Evolutionary conservation across 2,888 invertebrate genomes (phyloP).

Genomic region (Orthosia gracilis): DNA sequence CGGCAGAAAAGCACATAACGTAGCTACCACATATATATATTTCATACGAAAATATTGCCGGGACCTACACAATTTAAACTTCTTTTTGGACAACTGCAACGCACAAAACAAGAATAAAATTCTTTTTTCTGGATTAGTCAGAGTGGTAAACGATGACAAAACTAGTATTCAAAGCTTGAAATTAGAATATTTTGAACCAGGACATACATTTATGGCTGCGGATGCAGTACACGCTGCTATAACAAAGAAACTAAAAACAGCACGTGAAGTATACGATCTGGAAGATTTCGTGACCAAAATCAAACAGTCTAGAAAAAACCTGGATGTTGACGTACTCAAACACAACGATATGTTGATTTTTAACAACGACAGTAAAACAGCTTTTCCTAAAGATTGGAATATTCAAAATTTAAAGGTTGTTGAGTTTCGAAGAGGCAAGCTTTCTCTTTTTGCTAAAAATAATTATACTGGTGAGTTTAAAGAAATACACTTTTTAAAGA

Average conservation of each 20-base stretch:
- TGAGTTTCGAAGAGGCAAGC: slow-evolving; percentile 15
- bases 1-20: slow-evolving; percentile 9
- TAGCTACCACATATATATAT: slow-evolving; percentile 32
- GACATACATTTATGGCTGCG: slow-evolving; percentile 60
- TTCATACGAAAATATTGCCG: no score
- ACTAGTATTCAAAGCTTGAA: slow-evolving; percentile 17
- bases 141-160: no score
- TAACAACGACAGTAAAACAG: neutral
- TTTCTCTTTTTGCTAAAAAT: slow-evolving; percentile 10
- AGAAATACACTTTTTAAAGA: neutral
- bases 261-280: slow-evolving; percentile 17
- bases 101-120: no score
- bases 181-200: slow-evolving; percentile 57
- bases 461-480: slow-evolving; percentile 14
- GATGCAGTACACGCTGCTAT: slow-evolving; percentile 60
- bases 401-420: slow-evolving; percentile 14
- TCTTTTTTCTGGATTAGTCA: no score
- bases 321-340: no score
- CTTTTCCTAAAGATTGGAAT: slow-evolving; percentile 6
- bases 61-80: no score
- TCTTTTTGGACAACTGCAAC: no score
- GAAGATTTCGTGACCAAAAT: slow-evolving; percentile 21
- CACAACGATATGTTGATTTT: slow-evolving; percentile 5
- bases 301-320: slow-evolving; percentile 17
- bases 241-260: slow-evolving; percentile 48